These are phyloP conservation scores for Hemiscyllium ocellatum DNA, from an alignment of 2,113 vertebrate species.

Conservation along the genomic window DNA sequence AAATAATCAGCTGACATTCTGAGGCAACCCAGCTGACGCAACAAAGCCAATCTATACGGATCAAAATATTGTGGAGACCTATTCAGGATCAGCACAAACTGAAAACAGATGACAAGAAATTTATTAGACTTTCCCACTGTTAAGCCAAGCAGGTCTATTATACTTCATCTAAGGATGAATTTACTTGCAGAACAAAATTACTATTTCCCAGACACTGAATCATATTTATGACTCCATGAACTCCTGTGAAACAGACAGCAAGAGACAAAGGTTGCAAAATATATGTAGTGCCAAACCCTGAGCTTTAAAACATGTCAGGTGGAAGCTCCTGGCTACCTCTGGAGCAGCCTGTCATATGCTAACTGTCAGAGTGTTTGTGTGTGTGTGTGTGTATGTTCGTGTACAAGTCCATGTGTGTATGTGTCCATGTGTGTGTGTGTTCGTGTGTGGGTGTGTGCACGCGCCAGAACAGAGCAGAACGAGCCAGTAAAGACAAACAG, in stretches of 20 bases:
- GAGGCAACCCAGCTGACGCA: not conserved
- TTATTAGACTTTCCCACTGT: not conserved
- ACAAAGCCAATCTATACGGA: not conserved
- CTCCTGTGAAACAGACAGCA: not conserved
- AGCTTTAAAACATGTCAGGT: not conserved
- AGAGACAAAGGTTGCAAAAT: not conserved
- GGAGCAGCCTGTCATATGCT: too few species aligned
- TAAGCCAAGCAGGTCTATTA: not conserved
- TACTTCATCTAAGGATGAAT: not conserved
- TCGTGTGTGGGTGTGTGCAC: not conserved
- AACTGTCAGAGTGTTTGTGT: not conserved
- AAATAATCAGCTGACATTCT: not conserved
- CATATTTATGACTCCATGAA: not conserved
- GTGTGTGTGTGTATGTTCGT: not conserved
- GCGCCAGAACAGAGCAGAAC: not conserved
- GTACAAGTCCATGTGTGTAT: not conserved
- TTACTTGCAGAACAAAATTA: not conserved
- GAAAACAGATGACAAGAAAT: not conserved
- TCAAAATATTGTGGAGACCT: not conserved
- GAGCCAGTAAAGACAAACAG: not conserved
- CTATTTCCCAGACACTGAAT: not conserved
- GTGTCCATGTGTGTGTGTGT: too few species aligned
- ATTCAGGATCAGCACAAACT: not conserved
- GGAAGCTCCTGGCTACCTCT: not conserved
- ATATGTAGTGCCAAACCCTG: not conserved